Base-by-base conservation (phyloP, 2,888 invertebrate species). In the Drosophila paramelanica region DNA sequence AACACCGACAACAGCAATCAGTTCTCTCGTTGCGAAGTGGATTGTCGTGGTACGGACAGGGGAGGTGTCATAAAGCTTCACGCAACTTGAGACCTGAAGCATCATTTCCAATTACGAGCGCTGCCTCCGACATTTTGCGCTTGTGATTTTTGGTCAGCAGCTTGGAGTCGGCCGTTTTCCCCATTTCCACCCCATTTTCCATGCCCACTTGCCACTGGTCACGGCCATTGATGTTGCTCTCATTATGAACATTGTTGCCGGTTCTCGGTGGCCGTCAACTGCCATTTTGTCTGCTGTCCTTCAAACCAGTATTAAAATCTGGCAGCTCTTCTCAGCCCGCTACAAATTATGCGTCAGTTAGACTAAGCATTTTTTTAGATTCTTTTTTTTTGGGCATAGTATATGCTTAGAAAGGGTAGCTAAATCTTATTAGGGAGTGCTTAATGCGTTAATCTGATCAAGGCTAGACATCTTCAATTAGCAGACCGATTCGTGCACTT, bases 51-150 rank as follows among this genome's bases (percentile, higher is more conserved):
- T 62, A 62, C 23, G 53, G 27, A 31, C 31, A 31, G 59, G 45
- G 52, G 58, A 46, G 52, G 62, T 58, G 57, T 79, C 78, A 79
- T 78, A 76, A 81, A 67, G 78, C 67, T 59, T 69, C 73, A 78
- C 84, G 73, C 78, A 84, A 80, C 78, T 81, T 73, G 76, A 78
- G 78, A 81, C 76, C 81, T 60, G 76, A 73, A 72, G 73, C 87
- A 83, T 83, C 87, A 83, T 83, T 84, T 84, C 77, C 84, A 84
- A 87, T 87, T 84, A 87, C 68, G 49, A 45, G 39, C 56, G 50
- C 69, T 69, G 73, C 73, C 72, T 57, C 68, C 60, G 51, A 65
- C 72, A 70, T 62, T 76, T 76, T 73, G 78, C 71, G 67, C 52
- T 81, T 80, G 78, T 84, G 76, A 81, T 80, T 87, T 81, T 83